Conservation (phyloP, 2,888 invertebrate genomes). For the Campaea margaritaria region DNA sequence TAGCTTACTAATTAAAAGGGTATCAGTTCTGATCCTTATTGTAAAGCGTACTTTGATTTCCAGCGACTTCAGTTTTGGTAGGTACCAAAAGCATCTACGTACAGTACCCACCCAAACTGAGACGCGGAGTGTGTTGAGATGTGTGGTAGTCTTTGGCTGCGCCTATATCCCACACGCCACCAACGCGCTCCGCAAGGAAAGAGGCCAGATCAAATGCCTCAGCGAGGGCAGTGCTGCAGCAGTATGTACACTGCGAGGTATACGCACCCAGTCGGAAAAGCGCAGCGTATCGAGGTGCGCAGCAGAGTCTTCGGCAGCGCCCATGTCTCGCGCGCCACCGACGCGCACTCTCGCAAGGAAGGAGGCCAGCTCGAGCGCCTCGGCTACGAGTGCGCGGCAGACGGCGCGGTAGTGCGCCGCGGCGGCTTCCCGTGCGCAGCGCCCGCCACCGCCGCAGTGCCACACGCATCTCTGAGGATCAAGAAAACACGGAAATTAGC, state of each 20-base stretch:
- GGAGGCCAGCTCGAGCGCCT: slow-evolving; percentile 94
- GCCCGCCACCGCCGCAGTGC: slow-evolving; percentile 78
- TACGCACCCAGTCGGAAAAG: slow-evolving; percentile 95
- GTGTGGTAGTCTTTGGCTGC: too few relatives aligned
- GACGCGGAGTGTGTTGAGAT: too few relatives aligned
- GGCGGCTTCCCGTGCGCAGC: slow-evolving; percentile 84
- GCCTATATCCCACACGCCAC: too few relatives aligned
- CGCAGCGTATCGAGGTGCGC: slow-evolving; percentile 92
- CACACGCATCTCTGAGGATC: slow-evolving; percentile 73
- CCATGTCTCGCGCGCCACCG: slow-evolving; percentile 87
- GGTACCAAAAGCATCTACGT: too few relatives aligned
- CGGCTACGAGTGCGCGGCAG: slow-evolving; percentile 95
- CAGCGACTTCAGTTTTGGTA: too few relatives aligned
- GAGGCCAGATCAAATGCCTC: too few relatives aligned
- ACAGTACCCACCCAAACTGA: too few relatives aligned
- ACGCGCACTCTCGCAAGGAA: slow-evolving; percentile 94
- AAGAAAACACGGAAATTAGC: background rate
- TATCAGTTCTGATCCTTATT: too few relatives aligned
- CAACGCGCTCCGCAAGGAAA: too few relatives aligned
- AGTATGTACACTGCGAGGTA: background rate
- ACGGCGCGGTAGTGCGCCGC: slow-evolving; percentile 96
- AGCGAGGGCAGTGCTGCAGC: background rate
- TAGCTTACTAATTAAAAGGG: too few relatives aligned
- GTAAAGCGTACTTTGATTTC: too few relatives aligned
- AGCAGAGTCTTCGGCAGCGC: slow-evolving; percentile 87